Evolutionary conservation across 2,113 vertebrate genomes (phyloP).

Genomic region (Acanthisitta chloris): DNA sequence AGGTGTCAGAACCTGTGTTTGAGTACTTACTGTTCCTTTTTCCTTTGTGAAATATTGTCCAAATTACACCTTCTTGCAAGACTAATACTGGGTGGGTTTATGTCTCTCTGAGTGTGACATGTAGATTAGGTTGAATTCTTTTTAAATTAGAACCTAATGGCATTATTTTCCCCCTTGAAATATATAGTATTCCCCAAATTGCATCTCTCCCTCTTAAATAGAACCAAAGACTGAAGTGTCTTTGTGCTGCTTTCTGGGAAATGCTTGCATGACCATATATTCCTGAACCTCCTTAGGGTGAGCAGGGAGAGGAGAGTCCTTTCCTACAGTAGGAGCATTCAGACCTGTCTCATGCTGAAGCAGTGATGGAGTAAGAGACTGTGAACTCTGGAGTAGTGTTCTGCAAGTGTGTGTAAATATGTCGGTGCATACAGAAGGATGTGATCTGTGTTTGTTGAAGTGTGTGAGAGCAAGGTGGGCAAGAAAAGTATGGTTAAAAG

Average conservation of each 20-base stretch:
- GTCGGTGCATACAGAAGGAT: no score
- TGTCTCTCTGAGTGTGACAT: background rate
- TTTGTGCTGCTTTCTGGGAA: no score
- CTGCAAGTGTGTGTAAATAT: background rate
- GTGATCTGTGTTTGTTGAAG: fast-evolving
- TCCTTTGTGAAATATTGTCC: background rate
- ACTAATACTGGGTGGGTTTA: fast-evolving
- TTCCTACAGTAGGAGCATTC: background rate
- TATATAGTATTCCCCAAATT: background rate
- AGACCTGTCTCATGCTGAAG: background rate
- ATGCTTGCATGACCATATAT: background rate
- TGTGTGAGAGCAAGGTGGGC: background rate
- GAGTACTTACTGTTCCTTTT: background rate
- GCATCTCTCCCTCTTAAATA: no score
- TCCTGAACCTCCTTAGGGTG: background rate
- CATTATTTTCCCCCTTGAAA: background rate
- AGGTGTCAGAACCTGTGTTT: background rate
- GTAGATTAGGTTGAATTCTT: background rate
- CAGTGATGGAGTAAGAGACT: background rate
- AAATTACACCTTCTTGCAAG: background rate
- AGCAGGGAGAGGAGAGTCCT: background rate
- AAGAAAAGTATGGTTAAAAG: background rate
- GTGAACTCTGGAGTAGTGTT: background rate
- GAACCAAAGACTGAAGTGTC: no score
- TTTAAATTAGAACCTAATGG: background rate